Evolutionary conservation across 2,797 vertebrate genomes (phyloP).

Genomic region (Gastrophryne carolinensis): DNA sequence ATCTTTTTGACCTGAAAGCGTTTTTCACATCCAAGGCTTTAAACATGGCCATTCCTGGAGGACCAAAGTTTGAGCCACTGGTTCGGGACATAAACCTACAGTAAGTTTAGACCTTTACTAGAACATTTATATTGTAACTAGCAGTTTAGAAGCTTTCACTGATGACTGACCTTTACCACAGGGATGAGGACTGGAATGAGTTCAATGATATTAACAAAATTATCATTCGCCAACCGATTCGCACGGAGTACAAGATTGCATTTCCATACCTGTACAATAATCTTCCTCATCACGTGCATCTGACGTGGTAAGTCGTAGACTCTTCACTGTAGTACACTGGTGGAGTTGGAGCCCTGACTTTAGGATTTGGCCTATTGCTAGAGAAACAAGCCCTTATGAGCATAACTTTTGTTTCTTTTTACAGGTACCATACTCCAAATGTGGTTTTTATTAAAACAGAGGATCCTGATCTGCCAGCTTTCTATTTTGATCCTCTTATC

Average conservation of each 20-base stretch:
- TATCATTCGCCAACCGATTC: constrained; percentile 96
- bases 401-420: constrained; percentile 1
- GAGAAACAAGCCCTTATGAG: no score
- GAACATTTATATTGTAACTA: background rate
- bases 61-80: constrained; percentile 96
- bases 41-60: constrained; percentile 98
- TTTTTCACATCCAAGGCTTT: constrained; percentile 98
- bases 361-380: no score
- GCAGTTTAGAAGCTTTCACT: background rate
- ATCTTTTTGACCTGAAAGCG: constrained; percentile 95
- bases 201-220: constrained; percentile 99
- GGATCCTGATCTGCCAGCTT: constrained; percentile 96
- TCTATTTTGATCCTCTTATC: constrained; percentile 98
- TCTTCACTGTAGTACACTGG: no score
- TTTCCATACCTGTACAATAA: constrained; percentile 98
- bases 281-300: constrained; percentile 94
- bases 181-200: constrained; percentile 99
- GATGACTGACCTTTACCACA: constrained; percentile 54
- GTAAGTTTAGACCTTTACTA: constrained; percentile 69
- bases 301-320: constrained; percentile 83
- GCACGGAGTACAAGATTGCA: constrained; percentile 98
- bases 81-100: constrained; percentile 97
- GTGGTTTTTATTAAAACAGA: constrained; percentile 99
- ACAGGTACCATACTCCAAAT: constrained; percentile 97
- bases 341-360: background rate